Conservation (phyloP, 2,113 vertebrate genomes). For the Carlito syrichta region DNA sequence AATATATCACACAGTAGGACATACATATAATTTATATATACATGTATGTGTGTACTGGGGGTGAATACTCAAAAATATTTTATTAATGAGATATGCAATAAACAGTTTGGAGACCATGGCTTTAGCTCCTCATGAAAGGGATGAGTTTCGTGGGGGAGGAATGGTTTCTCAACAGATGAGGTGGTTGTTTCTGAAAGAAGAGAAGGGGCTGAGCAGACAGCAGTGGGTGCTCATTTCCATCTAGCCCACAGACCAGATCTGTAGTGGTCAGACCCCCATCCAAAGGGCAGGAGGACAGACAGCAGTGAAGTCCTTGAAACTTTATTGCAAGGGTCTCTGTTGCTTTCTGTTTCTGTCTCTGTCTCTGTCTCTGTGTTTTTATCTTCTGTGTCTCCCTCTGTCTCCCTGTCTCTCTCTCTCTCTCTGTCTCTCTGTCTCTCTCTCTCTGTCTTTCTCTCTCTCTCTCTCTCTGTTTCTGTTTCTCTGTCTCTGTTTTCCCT, state of each 20-base stretch:
- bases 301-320: not conserved
- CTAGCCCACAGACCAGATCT: not conserved
- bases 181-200: not conserved
- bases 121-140: not conserved
- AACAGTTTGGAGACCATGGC: not conserved
- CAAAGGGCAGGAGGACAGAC: not conserved
- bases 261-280: not conserved
- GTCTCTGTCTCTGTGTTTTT: too few relatives aligned
- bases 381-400: too few relatives aligned
- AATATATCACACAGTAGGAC: not conserved
- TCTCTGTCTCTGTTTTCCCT: not conserved
- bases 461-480: not conserved
- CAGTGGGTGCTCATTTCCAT: not conserved
- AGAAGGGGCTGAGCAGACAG: not conserved
- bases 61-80: not conserved
- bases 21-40: not conserved
- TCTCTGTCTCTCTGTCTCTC: not conserved
- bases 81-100: not conserved
- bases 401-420: not conserved
- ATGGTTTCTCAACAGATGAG: not conserved
- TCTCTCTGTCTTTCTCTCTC: not conserved
- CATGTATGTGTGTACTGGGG: not conserved
- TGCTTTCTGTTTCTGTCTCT: not conserved
- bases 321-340: not conserved
- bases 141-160: not conserved